Conservation (phyloP, 2,888 invertebrate species). For the Caenorhabditis sinica region DNA sequence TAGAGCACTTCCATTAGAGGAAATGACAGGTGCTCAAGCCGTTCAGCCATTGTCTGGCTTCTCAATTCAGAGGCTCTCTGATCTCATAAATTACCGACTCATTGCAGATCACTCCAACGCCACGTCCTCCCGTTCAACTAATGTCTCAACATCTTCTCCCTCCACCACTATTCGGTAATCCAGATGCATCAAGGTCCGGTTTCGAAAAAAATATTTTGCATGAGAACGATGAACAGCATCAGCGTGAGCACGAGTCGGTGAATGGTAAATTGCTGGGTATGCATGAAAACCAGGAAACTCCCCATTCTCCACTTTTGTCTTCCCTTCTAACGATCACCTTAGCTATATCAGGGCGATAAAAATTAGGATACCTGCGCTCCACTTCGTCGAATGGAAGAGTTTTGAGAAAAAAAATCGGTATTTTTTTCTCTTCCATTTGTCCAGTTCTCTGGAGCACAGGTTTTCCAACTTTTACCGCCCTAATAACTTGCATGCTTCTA, state of each 20-base stretch:
- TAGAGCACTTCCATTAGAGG: not conserved
- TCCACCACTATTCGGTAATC: not conserved
- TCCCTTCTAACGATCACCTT: too few species aligned
- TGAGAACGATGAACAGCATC: not conserved
- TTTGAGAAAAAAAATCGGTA: too few species aligned
- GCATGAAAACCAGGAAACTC: conserved; percentile 3
- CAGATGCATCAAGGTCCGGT: not conserved
- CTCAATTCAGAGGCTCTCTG: not conserved
- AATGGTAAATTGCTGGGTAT: conserved; percentile 19
- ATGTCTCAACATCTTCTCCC: conserved; percentile 21
- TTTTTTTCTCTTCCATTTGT: too few species aligned
- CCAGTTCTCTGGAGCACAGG: too few species aligned
- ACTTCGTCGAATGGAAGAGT: too few species aligned
- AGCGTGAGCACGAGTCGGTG: not conserved
- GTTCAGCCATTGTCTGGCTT: not conserved
- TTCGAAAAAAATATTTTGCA: not conserved
- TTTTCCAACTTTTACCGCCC: too few species aligned
- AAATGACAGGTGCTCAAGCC: not conserved
- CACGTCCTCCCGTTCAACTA: not conserved
- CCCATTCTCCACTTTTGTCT: not conserved
- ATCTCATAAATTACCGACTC: not conserved
- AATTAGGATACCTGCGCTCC: too few species aligned
- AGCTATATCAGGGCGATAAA: too few species aligned
- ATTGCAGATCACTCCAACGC: conserved; percentile 18
- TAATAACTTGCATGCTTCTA: too few species aligned